Percentiles rank a stretch among this genome's conserved stretches.
phyloP scores from a whole-genome alignment of 2,888 invertebrate species.

The Griposia aprilina region DNA sequence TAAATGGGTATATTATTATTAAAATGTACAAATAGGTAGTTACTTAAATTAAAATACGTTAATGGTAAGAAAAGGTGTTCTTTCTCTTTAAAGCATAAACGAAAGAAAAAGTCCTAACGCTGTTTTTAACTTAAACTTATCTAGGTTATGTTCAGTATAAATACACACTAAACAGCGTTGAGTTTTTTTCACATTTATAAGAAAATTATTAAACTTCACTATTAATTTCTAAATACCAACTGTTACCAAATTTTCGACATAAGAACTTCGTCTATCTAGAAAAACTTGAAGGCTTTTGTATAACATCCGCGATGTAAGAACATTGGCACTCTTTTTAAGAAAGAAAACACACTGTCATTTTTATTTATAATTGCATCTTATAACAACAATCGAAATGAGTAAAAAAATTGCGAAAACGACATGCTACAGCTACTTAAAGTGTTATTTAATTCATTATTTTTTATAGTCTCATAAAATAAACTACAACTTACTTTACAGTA shows the following conservation, averaged over 20 bases:
- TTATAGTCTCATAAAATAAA: neutral
- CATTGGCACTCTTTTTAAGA: neutral
- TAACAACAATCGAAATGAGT: neutral
- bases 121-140: neutral
- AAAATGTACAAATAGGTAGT: neutral
- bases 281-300: too few species aligned
- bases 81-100: neutral
- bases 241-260: neutral
- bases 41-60: neutral
- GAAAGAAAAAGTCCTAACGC: neutral
- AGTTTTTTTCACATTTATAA: neutral
- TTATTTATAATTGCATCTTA: neutral
- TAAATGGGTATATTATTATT: neutral
- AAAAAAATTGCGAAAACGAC: neutral
- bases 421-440: neutral
- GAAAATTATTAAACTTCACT: neutral
- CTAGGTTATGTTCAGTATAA: neutral
- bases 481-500: neutral
- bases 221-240: neutral
- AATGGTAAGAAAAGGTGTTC: neutral
- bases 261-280: neutral
- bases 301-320: too few species aligned
- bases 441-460: too few species aligned
- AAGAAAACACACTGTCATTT: neutral
- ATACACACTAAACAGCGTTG: neutral